Evolutionary conservation across 2,888 invertebrate species (phyloP).

Genomic region (Zaprionus lineosus): DNA sequence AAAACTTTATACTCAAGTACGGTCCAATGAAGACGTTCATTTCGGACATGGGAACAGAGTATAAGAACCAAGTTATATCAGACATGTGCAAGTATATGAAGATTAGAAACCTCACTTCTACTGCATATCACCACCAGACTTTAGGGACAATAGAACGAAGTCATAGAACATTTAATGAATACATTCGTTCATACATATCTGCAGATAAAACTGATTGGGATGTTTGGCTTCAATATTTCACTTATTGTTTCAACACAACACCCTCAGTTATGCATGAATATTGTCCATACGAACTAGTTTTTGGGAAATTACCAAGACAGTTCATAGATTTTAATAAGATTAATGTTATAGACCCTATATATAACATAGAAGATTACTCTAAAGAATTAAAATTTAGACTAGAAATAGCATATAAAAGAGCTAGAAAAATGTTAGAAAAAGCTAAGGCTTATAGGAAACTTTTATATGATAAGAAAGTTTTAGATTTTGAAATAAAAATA

Average conservation of each 20-base stretch:
- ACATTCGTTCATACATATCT: constrained; percentile 32
- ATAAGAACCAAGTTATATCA: constrained; percentile 41
- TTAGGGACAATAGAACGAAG: constrained; percentile 1
- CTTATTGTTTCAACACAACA: neutral
- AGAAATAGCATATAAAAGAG: too few species aligned
- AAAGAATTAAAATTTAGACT: neutral
- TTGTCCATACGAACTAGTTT: neutral
- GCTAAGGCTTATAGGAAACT: neutral
- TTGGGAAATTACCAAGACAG: neutral
- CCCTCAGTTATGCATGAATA: neutral
- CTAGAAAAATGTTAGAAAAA: neutral
- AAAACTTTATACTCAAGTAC: neutral
- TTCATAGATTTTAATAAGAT: too few species aligned
- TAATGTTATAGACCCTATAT: neutral
- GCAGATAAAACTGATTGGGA: constrained; percentile 47
- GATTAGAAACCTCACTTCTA: constrained; percentile 1
- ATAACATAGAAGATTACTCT: neutral
- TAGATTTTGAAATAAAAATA: neutral
- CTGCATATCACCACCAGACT: constrained; percentile 6
- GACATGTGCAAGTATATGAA: neutral
- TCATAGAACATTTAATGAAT: constrained; percentile 21
- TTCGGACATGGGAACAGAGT: constrained; percentile 7
- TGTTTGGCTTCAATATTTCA: constrained; percentile 20
- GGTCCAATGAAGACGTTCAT: neutral
- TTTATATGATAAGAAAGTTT: neutral